Evolutionary conservation across 2,888 invertebrate genomes (phyloP), one percentile per base, ranked within the genome.

Genomic region (Ischnus inquisitorius): DNA sequence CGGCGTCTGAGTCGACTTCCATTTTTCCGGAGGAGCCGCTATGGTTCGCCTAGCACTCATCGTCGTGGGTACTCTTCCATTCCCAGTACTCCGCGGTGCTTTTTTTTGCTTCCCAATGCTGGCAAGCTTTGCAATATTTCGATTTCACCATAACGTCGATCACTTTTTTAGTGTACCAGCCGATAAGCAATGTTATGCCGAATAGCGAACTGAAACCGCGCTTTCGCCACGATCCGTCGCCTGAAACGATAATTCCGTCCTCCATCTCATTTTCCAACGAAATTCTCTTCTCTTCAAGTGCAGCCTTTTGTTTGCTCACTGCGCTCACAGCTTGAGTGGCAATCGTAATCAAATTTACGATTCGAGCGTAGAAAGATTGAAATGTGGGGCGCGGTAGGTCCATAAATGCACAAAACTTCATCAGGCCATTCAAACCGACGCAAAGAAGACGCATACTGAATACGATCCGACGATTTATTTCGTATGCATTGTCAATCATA

Each of bases 231-330:
- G 60, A 69, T 22, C 62, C 68, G 19, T 68, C 65, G 43, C 68
- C 69, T 64, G 76, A 68, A 54, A 57, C 69, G 68, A 54, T 54
- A 79, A 79, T 79, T 79, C 79, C 79, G 79, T 79, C 79, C 79
- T 28, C 79, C 79, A 79, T 41, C 72, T 62, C 72, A 79, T 71
- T 79, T 79, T 79, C 79, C 72, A 79, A 79, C 79, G 72, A 79
- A 79, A 79, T 79, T 79, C 72, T 79, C 72, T 79, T 10, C 72
- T 79, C 72, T 79, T n/a, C 79, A 79, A 79, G 64, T 74, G 74
- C 79, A 74, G 74, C 81, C 81, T 76, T 72, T 72, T 72, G 16
- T 72, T 72, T 60, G 72, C 79, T 79, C 72, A 72, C 25, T 62
- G 79, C 54, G 77, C 79, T 79, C 79, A 79, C 65, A 57, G 79